Evolutionary conservation across 2,888 invertebrate genomes (phyloP).

Genomic region (Platypus cylindrus): DNA sequence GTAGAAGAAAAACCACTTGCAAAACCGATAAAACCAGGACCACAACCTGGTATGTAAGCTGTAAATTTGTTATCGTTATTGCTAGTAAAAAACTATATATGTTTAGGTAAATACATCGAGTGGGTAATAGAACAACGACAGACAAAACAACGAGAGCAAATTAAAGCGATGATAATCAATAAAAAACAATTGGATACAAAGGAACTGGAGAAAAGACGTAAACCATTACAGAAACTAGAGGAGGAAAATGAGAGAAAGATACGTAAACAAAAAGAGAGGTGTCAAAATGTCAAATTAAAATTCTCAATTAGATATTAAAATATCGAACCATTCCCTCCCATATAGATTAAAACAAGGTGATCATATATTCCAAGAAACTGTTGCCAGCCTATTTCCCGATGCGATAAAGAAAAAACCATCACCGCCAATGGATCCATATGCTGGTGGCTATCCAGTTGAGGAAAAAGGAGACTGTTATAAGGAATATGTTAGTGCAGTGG

Average conservation of each 20-base stretch:
- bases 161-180: conserved; percentile 48
- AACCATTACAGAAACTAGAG: conserved; percentile 46
- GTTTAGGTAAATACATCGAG: conserved; percentile 21
- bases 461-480: conserved; percentile 30
- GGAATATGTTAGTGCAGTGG: conserved; percentile 32
- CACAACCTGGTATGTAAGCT: conserved; percentile 14
- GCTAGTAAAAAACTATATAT: neutral
- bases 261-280: conserved; percentile 37
- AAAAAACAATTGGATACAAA: conserved; percentile 50
- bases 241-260: conserved; percentile 45
- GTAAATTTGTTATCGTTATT: neutral
- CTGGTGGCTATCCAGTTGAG: conserved; percentile 8
- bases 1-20: conserved; percentile 33
- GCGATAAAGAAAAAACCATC: conserved; percentile 39
- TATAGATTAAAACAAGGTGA: conserved; percentile 40
- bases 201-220: conserved; percentile 45
- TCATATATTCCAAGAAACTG: conserved; percentile 52
- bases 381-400: conserved; percentile 48
- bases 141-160: conserved; percentile 50
- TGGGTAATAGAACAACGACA: conserved; percentile 35
- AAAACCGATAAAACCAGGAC: conserved; percentile 18
- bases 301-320: neutral
- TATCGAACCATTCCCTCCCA: conserved; percentile 1
- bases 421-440: conserved; percentile 32
- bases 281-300: neutral